Evolutionary conservation across 2,113 vertebrate genomes (phyloP).

Genomic region (Fulica atra): DNA sequence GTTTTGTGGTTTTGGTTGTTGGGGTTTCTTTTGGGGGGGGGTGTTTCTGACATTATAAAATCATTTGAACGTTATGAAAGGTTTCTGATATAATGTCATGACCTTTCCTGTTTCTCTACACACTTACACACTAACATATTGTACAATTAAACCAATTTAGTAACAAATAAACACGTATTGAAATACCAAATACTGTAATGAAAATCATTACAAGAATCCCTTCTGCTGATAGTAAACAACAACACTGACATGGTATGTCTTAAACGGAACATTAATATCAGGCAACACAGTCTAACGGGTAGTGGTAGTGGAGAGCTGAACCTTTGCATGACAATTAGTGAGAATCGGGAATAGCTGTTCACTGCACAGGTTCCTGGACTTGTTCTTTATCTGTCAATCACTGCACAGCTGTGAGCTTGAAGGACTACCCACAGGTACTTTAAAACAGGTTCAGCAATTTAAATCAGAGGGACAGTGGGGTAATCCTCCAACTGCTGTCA

Average conservation of each 20-base stretch:
- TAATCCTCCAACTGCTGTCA: not conserved
- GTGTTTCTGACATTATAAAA: not conserved
- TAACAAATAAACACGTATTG: not conserved
- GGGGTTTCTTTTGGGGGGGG: too few relatives aligned
- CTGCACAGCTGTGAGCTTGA: not conserved
- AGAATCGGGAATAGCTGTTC: not conserved
- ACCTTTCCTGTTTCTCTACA: not conserved
- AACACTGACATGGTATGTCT: not conserved
- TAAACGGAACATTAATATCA: not conserved
- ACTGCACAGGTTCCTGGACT: not conserved
- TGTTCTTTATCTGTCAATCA: not conserved
- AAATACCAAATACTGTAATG: not conserved
- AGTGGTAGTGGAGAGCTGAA: not conserved
- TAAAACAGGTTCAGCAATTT: not conserved
- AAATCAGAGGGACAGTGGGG: not conserved
- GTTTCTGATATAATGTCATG: not conserved
- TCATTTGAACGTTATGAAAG: not conserved
- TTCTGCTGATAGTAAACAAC: not conserved
- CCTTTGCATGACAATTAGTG: not conserved
- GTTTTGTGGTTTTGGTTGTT: too few relatives aligned
- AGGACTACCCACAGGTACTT: not conserved
- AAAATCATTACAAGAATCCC: not conserved
- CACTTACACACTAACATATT: not conserved
- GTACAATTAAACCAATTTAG: not conserved
- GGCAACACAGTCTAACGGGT: not conserved